Evolutionary conservation across 2,113 vertebrate genomes (phyloP), one percentile per base, ranked within the genome.

Genomic region (Anoplopoma fimbria): DNA sequence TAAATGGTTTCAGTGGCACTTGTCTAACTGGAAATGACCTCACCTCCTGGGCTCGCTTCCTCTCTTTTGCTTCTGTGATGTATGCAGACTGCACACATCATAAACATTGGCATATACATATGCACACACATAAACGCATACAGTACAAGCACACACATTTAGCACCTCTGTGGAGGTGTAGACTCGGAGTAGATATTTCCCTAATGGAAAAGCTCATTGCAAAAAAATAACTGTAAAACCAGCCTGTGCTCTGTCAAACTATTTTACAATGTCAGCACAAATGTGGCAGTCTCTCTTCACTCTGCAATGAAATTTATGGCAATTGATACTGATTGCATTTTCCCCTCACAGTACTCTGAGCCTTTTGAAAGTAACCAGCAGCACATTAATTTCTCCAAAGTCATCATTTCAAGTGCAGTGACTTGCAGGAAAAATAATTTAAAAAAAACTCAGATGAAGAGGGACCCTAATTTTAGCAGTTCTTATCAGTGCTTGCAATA

Each of bases 251-350:
- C 89, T 75, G 87, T 92, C 87, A 89, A 94, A 93, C 89, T 92
- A 91, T 94, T 94, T 93, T 72, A 82, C 92, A 55, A 72, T 85
- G 87, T 95, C 93, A 95, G 94, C 93, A 93, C 85, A 89, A 95
- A 91, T 65, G 82, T 49, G 10, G 57, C 63, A 55, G 86, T 80
- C 84, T 88, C 87, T 85, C 83, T 89, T 90, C 72, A 84, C 91
- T 91, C 84, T 73, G 88, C 89, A 88, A 82, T 91, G 89, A 91
- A 93, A 94, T 95, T 89, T 92, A 94, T 92, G 79, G 89, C 90
- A 85, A 88, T 87, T 89, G 86, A 92, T 93, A 95, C 91, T 93
- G 93, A 95, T 94, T 93, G 91, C 91, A 79, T 91, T 90, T 77
- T 79, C 80, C 81, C 76, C 74, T 84, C 83, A 82, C 84, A 87